These are phyloP conservation scores for Danio choprae DNA, from an alignment of 2,797 vertebrate species.

Conservation along the genomic window DNA sequence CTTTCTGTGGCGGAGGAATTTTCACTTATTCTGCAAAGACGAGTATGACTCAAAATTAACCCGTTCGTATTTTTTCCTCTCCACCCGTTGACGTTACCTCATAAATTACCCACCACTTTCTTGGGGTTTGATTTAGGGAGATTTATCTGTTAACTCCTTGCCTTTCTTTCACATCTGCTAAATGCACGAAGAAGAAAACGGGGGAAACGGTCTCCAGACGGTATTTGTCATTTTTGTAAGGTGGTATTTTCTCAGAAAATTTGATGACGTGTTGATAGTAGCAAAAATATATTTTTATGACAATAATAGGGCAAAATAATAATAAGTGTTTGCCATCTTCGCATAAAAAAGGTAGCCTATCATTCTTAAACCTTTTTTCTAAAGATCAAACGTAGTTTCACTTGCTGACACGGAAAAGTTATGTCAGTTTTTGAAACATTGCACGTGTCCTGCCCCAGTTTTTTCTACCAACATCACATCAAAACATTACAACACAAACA, in stretches of 20 bases:
- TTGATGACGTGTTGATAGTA: too few species aligned
- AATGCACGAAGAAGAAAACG: too few species aligned
- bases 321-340: neutral
- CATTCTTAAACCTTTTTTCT: constrained; percentile 5
- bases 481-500: constrained; percentile 28
- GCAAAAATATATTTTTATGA: too few species aligned
- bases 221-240: too few species aligned
- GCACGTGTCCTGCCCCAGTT: neutral
- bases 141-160: neutral
- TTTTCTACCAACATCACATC: constrained; percentile 22
- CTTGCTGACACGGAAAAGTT: neutral
- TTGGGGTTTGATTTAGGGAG: constrained; percentile 31
- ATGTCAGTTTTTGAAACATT: constrained; percentile 10
- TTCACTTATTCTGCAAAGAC: constrained; percentile 76
- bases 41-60: constrained; percentile 82
- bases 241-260: too few species aligned
- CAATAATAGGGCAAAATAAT: too few species aligned
- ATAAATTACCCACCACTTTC: constrained; percentile 48
- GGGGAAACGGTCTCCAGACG: too few species aligned
- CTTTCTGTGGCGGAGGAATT: constrained; percentile 83
- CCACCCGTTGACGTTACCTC: constrained; percentile 59
- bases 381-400: neutral
- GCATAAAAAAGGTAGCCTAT: neutral
- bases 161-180: neutral
- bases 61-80: constrained; percentile 67